These are phyloP conservation scores for Adelosebastes latens DNA, from an alignment of 2,797 vertebrate species.

Conservation along the genomic window DNA sequence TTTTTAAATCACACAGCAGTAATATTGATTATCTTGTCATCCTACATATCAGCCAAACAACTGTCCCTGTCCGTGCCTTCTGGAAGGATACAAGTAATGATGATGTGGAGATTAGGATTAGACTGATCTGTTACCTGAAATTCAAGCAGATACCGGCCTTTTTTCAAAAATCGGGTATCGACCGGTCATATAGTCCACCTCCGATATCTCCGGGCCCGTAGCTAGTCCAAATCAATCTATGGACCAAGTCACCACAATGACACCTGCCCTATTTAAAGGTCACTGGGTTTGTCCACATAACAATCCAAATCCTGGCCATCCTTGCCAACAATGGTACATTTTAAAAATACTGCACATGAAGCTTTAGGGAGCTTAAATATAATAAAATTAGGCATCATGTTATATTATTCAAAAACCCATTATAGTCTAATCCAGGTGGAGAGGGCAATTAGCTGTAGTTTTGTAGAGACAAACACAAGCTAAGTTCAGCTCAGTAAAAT, in stretches of 20 bases:
- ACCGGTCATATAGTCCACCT: neutral
- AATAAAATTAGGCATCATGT: neutral
- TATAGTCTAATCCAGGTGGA: neutral
- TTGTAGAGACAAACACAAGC: neutral
- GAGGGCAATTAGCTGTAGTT: neutral
- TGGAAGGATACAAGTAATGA: neutral
- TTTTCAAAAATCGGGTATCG: neutral
- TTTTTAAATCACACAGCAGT: neutral
- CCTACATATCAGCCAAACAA: neutral
- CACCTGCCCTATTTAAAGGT: neutral
- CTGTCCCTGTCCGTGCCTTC: neutral
- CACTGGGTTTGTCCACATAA: neutral
- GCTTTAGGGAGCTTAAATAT: neutral
- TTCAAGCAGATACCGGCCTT: neutral
- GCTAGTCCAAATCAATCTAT: neutral
- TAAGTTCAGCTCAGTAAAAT: conserved; percentile 5
- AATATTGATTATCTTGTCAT: conserved; percentile 7
- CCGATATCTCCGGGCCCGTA: neutral
- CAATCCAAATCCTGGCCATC: neutral
- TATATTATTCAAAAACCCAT: neutral
- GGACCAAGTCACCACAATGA: neutral
- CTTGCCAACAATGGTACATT: neutral
- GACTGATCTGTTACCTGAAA: neutral
- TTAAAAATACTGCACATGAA: neutral
- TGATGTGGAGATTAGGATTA: neutral